These are phyloP conservation scores for Emys orbicularis DNA, from an alignment of 2,797 vertebrate genomes.

Conservation along the genomic window DNA sequence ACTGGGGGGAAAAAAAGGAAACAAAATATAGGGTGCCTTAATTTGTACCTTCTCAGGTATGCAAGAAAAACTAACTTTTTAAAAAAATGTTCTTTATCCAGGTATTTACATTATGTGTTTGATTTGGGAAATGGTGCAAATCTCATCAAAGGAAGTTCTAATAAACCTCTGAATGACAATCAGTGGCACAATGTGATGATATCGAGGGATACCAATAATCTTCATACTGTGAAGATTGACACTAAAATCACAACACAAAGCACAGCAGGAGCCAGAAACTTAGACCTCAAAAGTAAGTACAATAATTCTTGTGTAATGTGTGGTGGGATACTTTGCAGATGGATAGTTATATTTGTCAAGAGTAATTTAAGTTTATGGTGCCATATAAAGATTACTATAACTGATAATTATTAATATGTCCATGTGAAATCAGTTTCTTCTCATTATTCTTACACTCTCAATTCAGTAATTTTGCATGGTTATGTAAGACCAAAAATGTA, in stretches of 20 bases:
- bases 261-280: slow-evolving; percentile 94
- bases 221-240: slow-evolving; percentile 97
- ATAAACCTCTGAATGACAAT: slow-evolving; percentile 98
- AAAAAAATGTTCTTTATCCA: slow-evolving; percentile 72
- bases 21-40: not conserved
- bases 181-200: slow-evolving; percentile 99
- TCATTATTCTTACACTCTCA: not conserved
- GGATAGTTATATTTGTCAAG: not conserved
- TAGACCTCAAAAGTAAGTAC: slow-evolving; percentile 95
- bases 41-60: not conserved
- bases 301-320: not conserved
- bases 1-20: not conserved
- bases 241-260: slow-evolving; percentile 96
- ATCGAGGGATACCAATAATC: slow-evolving; percentile 96
- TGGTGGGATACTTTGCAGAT: not conserved
- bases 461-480: not conserved
- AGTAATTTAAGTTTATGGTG: not conserved
- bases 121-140: slow-evolving; percentile 97
- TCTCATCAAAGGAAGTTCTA: slow-evolving; percentile 98
- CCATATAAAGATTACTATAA: not conserved
- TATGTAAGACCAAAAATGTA: not conserved
- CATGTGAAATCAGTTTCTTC: not conserved
- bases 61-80: slow-evolving; percentile 70
- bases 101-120: slow-evolving; percentile 96
- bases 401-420: not conserved